These are phyloP conservation scores for Drosophila punjabiensis DNA, from an alignment of 1,140 invertebrate species.

Conservation along the genomic window DNA sequence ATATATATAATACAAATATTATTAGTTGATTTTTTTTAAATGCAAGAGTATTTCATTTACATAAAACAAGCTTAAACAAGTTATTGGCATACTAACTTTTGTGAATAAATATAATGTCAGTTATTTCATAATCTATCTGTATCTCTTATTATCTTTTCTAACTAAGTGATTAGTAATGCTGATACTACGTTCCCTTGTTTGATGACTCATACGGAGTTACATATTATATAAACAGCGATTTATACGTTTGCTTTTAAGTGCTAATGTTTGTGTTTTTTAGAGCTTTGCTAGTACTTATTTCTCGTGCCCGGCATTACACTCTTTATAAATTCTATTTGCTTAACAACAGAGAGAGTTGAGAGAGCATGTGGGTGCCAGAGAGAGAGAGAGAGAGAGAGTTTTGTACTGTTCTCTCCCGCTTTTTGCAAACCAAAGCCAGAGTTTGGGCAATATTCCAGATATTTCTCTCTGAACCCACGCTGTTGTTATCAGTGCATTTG, in stretches of 20 bases:
- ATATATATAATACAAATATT: not conserved
- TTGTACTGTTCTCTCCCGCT: not conserved
- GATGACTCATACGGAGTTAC: conserved; percentile 10
- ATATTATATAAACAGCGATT: conserved; percentile 1
- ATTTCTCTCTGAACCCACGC: conserved; percentile 17
- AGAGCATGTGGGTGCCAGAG: not conserved
- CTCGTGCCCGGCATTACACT: conserved; percentile 21
- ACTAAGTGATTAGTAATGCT: conserved; percentile 2
- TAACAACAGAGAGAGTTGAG: conserved; percentile 25
- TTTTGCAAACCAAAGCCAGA: not conserved
- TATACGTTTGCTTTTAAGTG: conserved; percentile 5
- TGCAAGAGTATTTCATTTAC: not conserved
- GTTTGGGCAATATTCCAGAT: conserved; percentile 9
- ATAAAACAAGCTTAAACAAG: not conserved
- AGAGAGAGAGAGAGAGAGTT: not conserved
- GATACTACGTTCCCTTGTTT: not conserved
- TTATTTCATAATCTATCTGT: conserved; percentile 1
- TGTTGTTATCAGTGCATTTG: conserved; percentile 53
- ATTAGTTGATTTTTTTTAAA: not conserved
- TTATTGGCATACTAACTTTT: not conserved
- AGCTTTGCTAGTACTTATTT: conserved; percentile 11
- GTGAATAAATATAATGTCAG: not conserved
- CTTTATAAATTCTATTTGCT: conserved; percentile 34
- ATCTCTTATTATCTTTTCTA: not conserved
- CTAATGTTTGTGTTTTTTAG: conserved; percentile 1